phyloP scores from a whole-genome alignment of 2,888 invertebrate genomes.

The Campoplex nolae region DNA sequence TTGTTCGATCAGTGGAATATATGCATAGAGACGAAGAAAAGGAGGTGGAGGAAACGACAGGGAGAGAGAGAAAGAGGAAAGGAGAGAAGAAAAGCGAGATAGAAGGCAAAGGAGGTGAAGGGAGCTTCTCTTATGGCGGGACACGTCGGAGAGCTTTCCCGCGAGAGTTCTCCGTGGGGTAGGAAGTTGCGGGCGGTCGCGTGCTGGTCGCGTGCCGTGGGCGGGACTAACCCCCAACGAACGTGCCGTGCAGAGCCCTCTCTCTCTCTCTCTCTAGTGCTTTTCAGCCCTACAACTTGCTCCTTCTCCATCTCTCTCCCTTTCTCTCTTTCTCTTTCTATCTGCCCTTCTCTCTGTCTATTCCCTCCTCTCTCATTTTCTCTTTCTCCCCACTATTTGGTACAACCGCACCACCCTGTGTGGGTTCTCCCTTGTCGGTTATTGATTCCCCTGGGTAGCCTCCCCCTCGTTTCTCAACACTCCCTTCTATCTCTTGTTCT shows the following conservation, averaged over 20 bases:
- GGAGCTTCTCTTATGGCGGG: constrained; percentile 55
- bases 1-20: neutral
- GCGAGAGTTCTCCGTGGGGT: constrained; percentile 61
- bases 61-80: constrained; percentile 65
- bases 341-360: neutral
- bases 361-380: constrained; percentile 44
- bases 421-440: constrained; percentile 81
- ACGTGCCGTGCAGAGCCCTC: constrained; percentile 71
- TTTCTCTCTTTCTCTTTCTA: constrained; percentile 8
- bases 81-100: constrained; percentile 34
- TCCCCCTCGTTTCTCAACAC: constrained; percentile 71
- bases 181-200: constrained; percentile 78
- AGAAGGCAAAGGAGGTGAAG: constrained; percentile 44
- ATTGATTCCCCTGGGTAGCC: constrained; percentile 84
- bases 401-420: constrained; percentile 72
- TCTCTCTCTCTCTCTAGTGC: neutral
- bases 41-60: constrained; percentile 58
- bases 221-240: constrained; percentile 78
- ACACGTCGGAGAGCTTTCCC: constrained; percentile 52
- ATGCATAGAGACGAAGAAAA: constrained; percentile 14
- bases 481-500: constrained; percentile 42
- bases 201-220: constrained; percentile 84
- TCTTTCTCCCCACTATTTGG: constrained; percentile 60
- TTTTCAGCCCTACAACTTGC: constrained; percentile 40
- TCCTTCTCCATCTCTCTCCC: constrained; percentile 41